Evolutionary conservation across 2,113 vertebrate species (phyloP).

Genomic region (Hyperopisus bebe): DNA sequence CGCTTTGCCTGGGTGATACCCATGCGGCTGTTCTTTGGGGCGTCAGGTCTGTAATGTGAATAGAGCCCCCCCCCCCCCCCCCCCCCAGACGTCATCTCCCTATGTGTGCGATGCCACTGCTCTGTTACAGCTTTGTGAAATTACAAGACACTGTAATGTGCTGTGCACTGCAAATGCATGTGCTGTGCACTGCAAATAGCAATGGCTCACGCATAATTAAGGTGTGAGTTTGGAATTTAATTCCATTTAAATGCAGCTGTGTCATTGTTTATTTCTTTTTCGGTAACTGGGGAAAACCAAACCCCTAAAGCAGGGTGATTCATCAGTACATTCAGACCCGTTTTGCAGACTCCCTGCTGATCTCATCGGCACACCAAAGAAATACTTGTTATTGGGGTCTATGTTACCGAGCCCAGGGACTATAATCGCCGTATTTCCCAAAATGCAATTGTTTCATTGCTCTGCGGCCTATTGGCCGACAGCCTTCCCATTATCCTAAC

Average conservation of each 20-base stretch:
- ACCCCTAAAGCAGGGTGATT: neutral
- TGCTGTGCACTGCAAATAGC: neutral
- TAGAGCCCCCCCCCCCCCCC: neutral
- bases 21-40: neutral
- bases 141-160: neutral
- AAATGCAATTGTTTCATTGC: neutral
- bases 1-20: neutral
- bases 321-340: neutral
- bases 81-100: too few species aligned
- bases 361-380: neutral
- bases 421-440: neutral
- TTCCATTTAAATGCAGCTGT: neutral
- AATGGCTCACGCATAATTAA: neutral
- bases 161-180: neutral
- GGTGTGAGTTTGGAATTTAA: neutral
- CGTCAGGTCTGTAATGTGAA: neutral
- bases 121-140: neutral
- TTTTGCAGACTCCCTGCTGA: neutral
- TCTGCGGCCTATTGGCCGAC: neutral
- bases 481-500: neutral
- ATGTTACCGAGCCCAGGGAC: neutral
- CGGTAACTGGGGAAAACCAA: neutral
- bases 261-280: neutral
- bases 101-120: neutral
- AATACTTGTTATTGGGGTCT: neutral